Conservation (phyloP, 2,888 invertebrate species). For the Drosophila fulvimacula region DNA sequence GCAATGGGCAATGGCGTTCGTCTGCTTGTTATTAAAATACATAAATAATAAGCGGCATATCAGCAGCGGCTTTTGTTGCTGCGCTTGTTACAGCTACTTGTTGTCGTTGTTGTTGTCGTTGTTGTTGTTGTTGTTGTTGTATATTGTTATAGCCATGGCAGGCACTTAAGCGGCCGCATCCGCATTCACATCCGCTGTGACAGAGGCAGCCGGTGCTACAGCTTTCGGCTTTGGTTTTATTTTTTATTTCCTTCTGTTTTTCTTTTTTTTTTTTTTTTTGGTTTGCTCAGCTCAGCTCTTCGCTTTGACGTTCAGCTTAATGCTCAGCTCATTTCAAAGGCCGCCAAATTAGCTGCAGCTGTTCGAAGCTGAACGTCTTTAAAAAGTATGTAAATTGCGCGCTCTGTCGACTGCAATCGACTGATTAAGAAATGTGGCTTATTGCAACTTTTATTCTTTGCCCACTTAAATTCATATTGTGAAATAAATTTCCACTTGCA, state of each 20-base stretch:
- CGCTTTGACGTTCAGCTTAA: conserved; percentile 38
- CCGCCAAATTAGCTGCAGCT: conserved; percentile 70
- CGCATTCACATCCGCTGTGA: conserved; percentile 43
- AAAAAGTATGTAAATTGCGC: conserved; percentile 32
- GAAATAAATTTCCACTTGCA: not conserved
- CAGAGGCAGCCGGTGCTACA: conserved; percentile 52
- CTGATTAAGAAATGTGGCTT: conserved; percentile 42
- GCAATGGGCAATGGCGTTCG: conserved; percentile 58
- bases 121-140: conserved; percentile 46
- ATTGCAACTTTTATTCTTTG: conserved; percentile 1
- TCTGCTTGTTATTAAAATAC: conserved; percentile 80
- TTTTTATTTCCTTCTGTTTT: not conserved
- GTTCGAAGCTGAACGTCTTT: conserved; percentile 2
- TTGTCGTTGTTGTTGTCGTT: conserved; percentile 22
- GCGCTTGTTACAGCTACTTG: conserved; percentile 47
- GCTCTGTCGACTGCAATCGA: conserved; percentile 4
- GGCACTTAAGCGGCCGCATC: conserved; percentile 81
- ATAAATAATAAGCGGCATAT: conserved; percentile 82
- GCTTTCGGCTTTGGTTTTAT: conserved; percentile 16
- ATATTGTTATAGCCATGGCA: conserved; percentile 76
- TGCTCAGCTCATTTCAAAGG: conserved; percentile 41
- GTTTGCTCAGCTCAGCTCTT: conserved; percentile 15
- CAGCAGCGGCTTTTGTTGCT: conserved; percentile 80
- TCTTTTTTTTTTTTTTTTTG: not conserved
- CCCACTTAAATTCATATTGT: conserved; percentile 1